Base-by-base conservation (phyloP, 2,888 invertebrate genomes). In the Temnothorax rugatulus region DNA sequence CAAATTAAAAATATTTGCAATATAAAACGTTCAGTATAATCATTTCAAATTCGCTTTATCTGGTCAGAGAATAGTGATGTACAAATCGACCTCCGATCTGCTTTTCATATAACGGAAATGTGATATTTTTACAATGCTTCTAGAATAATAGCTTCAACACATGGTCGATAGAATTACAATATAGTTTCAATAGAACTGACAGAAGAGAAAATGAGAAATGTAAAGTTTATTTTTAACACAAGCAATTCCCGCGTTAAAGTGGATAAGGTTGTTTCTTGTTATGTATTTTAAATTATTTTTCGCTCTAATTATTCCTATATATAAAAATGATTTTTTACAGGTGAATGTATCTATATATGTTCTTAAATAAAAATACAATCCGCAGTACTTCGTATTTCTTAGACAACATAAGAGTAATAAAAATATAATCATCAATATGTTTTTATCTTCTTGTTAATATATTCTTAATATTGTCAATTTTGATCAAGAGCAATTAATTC, bases 61-160 rank as follows among this genome's bases (percentile, higher is more conserved):
- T 66, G 4, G 9, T 9, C 41, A 29, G n/a, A 52, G n/a, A 66
- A 66, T 66, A n/a, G 41, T 64, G 9, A 44, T 34, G 69, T 68
- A 54, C 4, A 54, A 64, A 76, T 64, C 38, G 25, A 76, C 15
- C 2, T 34, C 13, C 11, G 11, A 77, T 77, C 44, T 47, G 21
- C 13, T 34, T 69, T 69, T 59, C 21, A 57, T 52, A 38, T 79
- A n/a, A 79, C 15, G 2, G 9, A 77, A 77, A 47, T 21, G 29
- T 34, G 34, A 3, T 69, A 71, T 47, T 79, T 73, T 79, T 71
- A 25, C 13, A 44, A 59, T 0, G n/a, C 25, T 66, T 18, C 21
- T 52, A 66, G 7, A 73, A 73, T 76, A 64, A 64, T 64, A 64
- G 52, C 25, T 13, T 50, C 15, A 64, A 61, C 15, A 59, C 47